Conservation (phyloP, 2,888 invertebrate species). For the Metalampra italica region DNA sequence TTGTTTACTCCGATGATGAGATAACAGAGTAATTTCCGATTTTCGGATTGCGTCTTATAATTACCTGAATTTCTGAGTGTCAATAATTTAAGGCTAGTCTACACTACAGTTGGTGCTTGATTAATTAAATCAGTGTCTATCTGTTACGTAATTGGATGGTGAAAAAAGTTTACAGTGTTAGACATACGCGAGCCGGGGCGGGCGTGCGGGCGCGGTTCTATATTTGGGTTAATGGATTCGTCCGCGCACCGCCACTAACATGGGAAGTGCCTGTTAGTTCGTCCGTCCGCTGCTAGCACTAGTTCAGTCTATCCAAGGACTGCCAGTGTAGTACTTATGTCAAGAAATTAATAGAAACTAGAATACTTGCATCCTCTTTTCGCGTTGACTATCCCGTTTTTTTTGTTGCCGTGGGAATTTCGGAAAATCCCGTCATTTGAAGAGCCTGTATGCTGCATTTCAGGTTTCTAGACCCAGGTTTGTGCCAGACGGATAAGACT, state of each 20-base stretch:
- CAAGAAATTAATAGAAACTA: no score
- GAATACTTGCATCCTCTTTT: no score
- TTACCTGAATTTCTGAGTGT: not conserved
- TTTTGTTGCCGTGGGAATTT: no score
- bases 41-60: not conserved
- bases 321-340: not conserved
- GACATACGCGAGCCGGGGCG: constrained; percentile 47
- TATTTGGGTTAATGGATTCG: constrained; percentile 78
- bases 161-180: not conserved
- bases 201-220: constrained; percentile 63
- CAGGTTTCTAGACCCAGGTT: no score
- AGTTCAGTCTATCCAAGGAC: not conserved
- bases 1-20: no score
- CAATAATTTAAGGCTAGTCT: not conserved
- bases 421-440: no score
- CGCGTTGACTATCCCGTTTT: no score
- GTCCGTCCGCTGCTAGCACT: constrained; percentile 46
- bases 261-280: constrained; percentile 74
- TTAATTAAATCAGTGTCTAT: not conserved
- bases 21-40: no score
- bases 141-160: not conserved
- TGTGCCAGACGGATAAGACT: no score
- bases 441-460: no score
- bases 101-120: not conserved
- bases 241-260: constrained; percentile 55